Base-by-base conservation (phyloP, 2,888 invertebrate genomes). In the Lasius platythorax region DNA sequence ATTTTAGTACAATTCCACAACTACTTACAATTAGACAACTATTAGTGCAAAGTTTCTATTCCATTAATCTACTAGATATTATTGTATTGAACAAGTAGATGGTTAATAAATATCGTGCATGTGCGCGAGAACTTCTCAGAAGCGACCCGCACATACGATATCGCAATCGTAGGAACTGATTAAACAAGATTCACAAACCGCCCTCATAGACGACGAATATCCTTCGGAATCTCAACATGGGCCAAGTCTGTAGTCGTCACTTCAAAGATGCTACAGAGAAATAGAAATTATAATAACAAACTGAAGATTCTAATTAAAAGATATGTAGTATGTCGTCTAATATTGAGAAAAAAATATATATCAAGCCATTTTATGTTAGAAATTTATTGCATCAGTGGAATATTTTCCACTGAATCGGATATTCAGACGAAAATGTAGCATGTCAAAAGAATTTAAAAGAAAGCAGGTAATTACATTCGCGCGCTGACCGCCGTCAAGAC, bases 131-230 rank as follows among this genome's bases (percentile, higher is more conserved):
- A 84, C 74, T 87, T 87, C 76, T 53, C 61, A 46, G 63, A 72
- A 61, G 72, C 83, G 40, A 86, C 89, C 89, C 89, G 89, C 89
- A 89, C 82, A 58, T 79, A 40, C 15, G 76, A 76, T 81, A 84
- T 82, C 89, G 73, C 70, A 82, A 88, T 50, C 70, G 78, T 58
- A 61, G 70, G 30, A 74, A 89, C 89, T 89, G 89, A 89, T 89
- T 89, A 89, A 88, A 88, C 89, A 85, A 85, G 87, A 76, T 84
- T 66, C 82, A 79, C 86, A 86, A 67, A 58, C 89, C 86, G 66
- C 87, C 89, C 89, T 58, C 87, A 88, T 87, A 85, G 86, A 81
- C 82, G 40, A 58, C 68, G 68, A 75, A 78, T 46, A 74, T 70
- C 74, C 68, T 50, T 81, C 73, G 79, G 37, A 78, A 79, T 81